phyloP scores from a whole-genome alignment of 1,140 invertebrate species.

The Drosophila prosaltans region DNA sequence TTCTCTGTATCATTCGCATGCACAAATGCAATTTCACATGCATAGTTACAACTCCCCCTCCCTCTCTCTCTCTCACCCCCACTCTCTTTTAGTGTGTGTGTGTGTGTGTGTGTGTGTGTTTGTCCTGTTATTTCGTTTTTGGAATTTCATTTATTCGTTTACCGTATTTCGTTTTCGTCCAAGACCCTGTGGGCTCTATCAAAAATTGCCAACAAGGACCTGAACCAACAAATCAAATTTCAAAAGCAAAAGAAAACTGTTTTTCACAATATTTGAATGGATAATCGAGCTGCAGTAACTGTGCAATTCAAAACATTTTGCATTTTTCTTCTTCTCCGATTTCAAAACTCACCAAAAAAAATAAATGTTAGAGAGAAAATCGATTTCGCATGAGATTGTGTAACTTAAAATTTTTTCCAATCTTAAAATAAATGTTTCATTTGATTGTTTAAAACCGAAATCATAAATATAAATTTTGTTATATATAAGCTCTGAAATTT shows the following conservation, averaged over 20 bases:
- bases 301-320: too few species aligned
- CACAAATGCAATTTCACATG: constrained; percentile 59
- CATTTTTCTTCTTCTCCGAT: too few species aligned
- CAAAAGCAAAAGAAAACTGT: background rate
- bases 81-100: background rate
- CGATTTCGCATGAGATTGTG: too few species aligned
- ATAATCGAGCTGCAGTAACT: too few species aligned
- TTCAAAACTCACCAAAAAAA: too few species aligned
- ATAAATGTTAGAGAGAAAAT: too few species aligned
- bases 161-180: constrained; percentile 30
- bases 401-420: too few species aligned
- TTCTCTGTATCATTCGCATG: constrained; percentile 50
- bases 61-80: background rate
- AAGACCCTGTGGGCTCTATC: constrained; percentile 10
- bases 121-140: constrained; percentile 18
- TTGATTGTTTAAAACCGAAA: too few species aligned
- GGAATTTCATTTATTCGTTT: constrained; percentile 66
- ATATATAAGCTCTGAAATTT: too few species aligned
- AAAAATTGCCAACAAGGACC: constrained; percentile 5
- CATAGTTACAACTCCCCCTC: constrained; percentile 27
- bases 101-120: constrained; percentile 17
- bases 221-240: constrained; percentile 13
- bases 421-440: too few species aligned
- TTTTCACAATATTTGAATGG: background rate
- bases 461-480: too few species aligned